phyloP scores from a whole-genome alignment of 2,888 invertebrate species.

The Dryomyza anilis region DNA sequence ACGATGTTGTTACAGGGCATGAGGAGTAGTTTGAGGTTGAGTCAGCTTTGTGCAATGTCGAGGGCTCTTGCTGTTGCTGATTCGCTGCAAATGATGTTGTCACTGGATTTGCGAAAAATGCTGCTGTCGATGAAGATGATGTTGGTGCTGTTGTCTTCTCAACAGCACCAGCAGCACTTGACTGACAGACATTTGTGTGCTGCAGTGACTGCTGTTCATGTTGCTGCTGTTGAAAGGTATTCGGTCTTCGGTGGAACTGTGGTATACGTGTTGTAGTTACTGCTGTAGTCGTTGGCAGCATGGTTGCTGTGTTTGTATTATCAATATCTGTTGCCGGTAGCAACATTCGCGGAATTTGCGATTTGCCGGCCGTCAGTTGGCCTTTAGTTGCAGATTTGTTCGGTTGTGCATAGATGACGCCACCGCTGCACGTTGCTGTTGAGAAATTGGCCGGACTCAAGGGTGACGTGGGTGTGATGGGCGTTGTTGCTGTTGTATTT shows the following conservation, averaged over 20 bases:
- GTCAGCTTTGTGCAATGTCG: no score
- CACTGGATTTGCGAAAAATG: no score
- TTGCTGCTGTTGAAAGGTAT: slow-evolving; percentile 26
- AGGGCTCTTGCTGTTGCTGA: no score
- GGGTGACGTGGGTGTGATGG: slow-evolving; percentile 25
- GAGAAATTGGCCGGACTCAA: slow-evolving; percentile 11
- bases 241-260: slow-evolving; percentile 45
- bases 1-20: no score
- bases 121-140: not conserved
- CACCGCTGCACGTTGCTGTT: slow-evolving; percentile 1
- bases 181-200: slow-evolving; percentile 29
- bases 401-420: slow-evolving; percentile 49
- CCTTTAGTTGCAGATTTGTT: slow-evolving; percentile 35
- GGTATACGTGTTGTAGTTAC: slow-evolving; percentile 43
- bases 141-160: slow-evolving; percentile 7
- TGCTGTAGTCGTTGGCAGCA: slow-evolving; percentile 15
- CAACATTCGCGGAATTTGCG: slow-evolving; percentile 44
- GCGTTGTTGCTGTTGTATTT: no score
- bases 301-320: not conserved
- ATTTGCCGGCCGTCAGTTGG: slow-evolving; percentile 37
- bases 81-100: no score
- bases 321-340: no score
- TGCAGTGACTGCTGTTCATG: slow-evolving; percentile 32
- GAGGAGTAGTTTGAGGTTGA: no score
- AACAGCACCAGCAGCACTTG: slow-evolving; percentile 17